Conservation (phyloP, 2,888 invertebrate genomes). For the Aplocera efformata region DNA sequence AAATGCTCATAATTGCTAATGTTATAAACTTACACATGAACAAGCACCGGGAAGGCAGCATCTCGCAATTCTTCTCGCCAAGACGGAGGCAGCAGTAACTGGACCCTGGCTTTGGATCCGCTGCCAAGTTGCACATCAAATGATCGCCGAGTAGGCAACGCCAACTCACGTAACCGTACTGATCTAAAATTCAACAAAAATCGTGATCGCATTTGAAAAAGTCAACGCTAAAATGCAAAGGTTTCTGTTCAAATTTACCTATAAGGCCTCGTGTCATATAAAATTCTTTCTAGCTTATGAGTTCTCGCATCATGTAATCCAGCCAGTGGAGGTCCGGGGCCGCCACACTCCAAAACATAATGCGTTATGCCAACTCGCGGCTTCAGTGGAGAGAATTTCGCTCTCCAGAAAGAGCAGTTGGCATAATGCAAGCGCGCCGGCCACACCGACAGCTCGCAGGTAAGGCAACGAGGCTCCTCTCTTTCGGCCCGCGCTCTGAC, state of each 20-base stretch:
- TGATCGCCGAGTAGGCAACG: slow-evolving; percentile 89
- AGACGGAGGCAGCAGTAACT: slow-evolving; percentile 92
- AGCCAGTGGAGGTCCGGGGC: slow-evolving; percentile 94
- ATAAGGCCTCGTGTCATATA: slow-evolving; percentile 88
- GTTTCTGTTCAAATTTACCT: slow-evolving; percentile 47
- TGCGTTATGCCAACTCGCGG: slow-evolving; percentile 71
- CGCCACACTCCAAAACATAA: slow-evolving; percentile 94
- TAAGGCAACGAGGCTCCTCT: slow-evolving; percentile 90
- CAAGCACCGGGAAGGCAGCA: slow-evolving; percentile 93
- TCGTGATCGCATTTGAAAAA: not conserved
- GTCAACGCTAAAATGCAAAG: not conserved
- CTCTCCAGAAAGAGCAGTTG: slow-evolving; percentile 93
- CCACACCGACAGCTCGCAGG: slow-evolving; percentile 92
- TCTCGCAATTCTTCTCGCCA: slow-evolving; percentile 92
- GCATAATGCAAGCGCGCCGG: slow-evolving; percentile 89
- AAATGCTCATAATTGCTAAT: not conserved
- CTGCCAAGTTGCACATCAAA: slow-evolving; percentile 92
- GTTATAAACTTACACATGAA: slow-evolving; percentile 86
- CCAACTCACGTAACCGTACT: slow-evolving; percentile 86
- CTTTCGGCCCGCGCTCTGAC: slow-evolving; percentile 75
- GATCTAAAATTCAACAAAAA: slow-evolving; percentile 57
- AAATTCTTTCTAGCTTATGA: slow-evolving; percentile 87
- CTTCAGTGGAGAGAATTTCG: slow-evolving; percentile 83
- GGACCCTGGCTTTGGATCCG: slow-evolving; percentile 93
- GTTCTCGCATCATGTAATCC: slow-evolving; percentile 87